Evolutionary conservation across 2,797 vertebrate species (phyloP), one percentile per base, ranked within the genome.

Genomic region (Phoxinus dragarum): DNA sequence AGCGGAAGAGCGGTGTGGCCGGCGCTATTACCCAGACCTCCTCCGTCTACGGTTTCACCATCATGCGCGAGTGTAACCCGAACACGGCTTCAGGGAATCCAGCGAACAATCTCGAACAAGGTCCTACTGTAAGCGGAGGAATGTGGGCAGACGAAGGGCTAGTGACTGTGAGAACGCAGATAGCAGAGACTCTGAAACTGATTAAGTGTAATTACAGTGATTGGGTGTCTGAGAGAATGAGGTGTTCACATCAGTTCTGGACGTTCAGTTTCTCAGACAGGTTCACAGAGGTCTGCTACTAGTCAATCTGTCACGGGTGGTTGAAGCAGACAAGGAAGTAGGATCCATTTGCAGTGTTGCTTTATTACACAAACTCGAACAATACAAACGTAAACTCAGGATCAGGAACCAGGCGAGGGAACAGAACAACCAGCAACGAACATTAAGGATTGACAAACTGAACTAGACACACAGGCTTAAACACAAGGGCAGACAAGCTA

Each of bases 191-290:
- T 77, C 61, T 83, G 80, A 56, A 77, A 84, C 72, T 81, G 49
- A 89, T 86, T 84, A 84, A 23, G 56, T 73, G 81, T 84, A 82
- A 86, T 89, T 88, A 86, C 79, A 75, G 5, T 75, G 81, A 89
- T 49, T 79, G 81, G 75, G n/a, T 56, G 72, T 34, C 79, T 8
- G 27, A 73, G 85, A 61, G 77, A 86, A 68, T 42, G 54, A 81
- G 75, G 56, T n/a, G 56, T 68, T 67, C 38, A n/a, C 38, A 36
- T 73, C 72, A 81, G 84, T 42, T 9, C 66, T 40, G 66, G 3
- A 1, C 44, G 9, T 80, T 67, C 14, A 9, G 2, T 16, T 27
- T 47, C 23, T 72, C 42, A 1, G 14, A 44, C 44, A 44, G 44
- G 11, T 44, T 44, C 44, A 12, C 42, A 11, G 42, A 44, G 42